Evolutionary conservation across 2,888 invertebrate genomes (phyloP), one percentile per base, ranked within the genome.

Genomic region (Phytoseiulus persimilis): DNA sequence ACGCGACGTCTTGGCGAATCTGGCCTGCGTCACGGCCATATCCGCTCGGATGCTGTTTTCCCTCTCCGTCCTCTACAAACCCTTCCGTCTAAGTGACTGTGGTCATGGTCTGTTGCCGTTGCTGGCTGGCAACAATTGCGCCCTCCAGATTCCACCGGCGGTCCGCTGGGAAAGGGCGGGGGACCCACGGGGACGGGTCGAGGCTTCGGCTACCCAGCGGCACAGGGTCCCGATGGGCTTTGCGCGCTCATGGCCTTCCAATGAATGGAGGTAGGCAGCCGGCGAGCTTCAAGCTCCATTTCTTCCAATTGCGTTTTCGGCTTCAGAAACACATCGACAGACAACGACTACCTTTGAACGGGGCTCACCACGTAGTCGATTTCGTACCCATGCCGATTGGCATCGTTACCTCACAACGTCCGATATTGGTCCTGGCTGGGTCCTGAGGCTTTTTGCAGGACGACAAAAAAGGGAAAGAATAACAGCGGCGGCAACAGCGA

Each of bases 11-110:
- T 65, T 65, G 65, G 65, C 65, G 65, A 65, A 65, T 65, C 65
- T 65, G 65, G 65, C 33, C 45, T 32, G n/a, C 87, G 87, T 87
- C 87, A 87, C 87, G 87, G 32, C 33, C 39, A 32, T 87, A 87
- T 87, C 87, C 87, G 87, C 87, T 87, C 87, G 32, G n/a, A 87
- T 87, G 87, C 87, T 87, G 87, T 87, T 87, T 45, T 87, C 33
- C 23, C 84, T 39, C 5, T 65, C 28, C 28, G 1, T 65, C 28
- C 65, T 65, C 65, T 65, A 65, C 65, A 65, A 65, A 65, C 65
- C 65, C 65, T 65, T 65, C 65, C 65, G 18, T 65, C 65, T 65
- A 65, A 65, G 65, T 65, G 65, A 65, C 65, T 65, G 65, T 65
- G 65, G 65, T 65, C 65, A 65, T 65, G 65, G 65, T 65, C 65